Base-by-base conservation (phyloP, 2,888 invertebrate genomes). In the Calephelis perditalis region DNA sequence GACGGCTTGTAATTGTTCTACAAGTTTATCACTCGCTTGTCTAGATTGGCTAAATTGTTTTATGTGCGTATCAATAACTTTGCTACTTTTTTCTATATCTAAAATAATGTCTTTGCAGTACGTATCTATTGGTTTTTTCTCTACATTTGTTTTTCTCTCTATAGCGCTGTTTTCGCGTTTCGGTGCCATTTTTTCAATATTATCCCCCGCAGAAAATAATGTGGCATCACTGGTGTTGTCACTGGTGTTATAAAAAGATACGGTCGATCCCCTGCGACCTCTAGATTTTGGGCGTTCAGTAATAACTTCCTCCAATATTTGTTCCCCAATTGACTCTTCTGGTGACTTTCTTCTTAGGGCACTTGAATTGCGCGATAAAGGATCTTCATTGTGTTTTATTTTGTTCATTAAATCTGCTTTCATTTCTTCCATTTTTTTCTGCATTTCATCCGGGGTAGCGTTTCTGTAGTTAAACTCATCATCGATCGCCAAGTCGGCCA, bases 1-100 rank as follows among this genome's bases (percentile, higher is more conserved):
- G 0, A 92, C 91, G 52, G 85, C 86, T 71, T 90, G 81, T 55
- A 93, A 72, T 56, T 91, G 87, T 60, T 91, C 80, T 0, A 91
- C 79, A 7, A 93, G 66, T 61, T 86, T 86, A 56, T 92, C 88
- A 12, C 88, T 91, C 40, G 92, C 91, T 15, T 81, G 77, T 70
- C 81, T 83, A 0, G 88, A 82, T 12, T 75, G 76, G 65, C 83
- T 85, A 58, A 91, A 88, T 57, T 87, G 84, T 64, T 86, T 85
- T 68, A 91, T 83, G 63, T 92, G 92, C 62, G 75, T 84, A 60
- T 92, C 91, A 44, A 92, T 91, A 1, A 87, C 79, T 77, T 84
- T 82, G 63, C 71, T 82, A 57, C 85, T 90, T 62, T 82, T 87
- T 62, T 90, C 87, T 62, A 89, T 85, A 61, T 88, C 87, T 58